Conservation (phyloP, 2,113 vertebrate genomes). For the Sebastes fasciatus region DNA sequence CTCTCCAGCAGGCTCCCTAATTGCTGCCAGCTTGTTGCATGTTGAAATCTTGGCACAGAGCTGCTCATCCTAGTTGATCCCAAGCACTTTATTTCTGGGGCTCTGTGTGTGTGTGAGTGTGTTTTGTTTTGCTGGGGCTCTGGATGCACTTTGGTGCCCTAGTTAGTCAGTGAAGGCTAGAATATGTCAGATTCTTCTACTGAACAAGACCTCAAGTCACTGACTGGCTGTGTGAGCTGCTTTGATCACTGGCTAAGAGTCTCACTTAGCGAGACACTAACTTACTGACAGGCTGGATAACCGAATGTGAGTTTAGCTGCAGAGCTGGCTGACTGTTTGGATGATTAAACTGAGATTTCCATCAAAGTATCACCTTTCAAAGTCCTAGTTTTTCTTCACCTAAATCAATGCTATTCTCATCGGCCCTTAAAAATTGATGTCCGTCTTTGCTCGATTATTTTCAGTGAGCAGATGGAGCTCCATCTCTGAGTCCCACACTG, state of each 20-base stretch:
- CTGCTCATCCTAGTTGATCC: constrained; percentile 61
- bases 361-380: not conserved
- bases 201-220: constrained; percentile 27
- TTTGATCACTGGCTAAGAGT: constrained; percentile 9
- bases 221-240: not conserved
- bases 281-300: not conserved
- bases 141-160: constrained; percentile 49
- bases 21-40: constrained; percentile 63
- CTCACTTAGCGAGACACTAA: constrained; percentile 7
- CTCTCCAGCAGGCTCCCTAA: constrained; percentile 53
- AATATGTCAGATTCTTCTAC: constrained; percentile 24
- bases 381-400: constrained; percentile 1
- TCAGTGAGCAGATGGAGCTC: constrained; percentile 71
- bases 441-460: constrained; percentile 58
- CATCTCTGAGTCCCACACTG: constrained; percentile 68
- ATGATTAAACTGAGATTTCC: constrained; percentile 22
- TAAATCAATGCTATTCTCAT: constrained; percentile 21
- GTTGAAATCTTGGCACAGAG: constrained; percentile 69
- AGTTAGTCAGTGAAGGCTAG: constrained; percentile 49
- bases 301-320: not conserved
- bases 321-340: not conserved
- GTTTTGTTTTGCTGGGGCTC: constrained; percentile 21
- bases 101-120: constrained; percentile 28
- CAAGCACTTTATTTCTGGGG: constrained; percentile 47
- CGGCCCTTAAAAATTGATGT: constrained; percentile 35